A percentile compares a stretch with the other conserved stretches of the same genome.
phyloP scores from a whole-genome alignment of 2,113 vertebrate species.

The Actenoides lindsayi region DNA sequence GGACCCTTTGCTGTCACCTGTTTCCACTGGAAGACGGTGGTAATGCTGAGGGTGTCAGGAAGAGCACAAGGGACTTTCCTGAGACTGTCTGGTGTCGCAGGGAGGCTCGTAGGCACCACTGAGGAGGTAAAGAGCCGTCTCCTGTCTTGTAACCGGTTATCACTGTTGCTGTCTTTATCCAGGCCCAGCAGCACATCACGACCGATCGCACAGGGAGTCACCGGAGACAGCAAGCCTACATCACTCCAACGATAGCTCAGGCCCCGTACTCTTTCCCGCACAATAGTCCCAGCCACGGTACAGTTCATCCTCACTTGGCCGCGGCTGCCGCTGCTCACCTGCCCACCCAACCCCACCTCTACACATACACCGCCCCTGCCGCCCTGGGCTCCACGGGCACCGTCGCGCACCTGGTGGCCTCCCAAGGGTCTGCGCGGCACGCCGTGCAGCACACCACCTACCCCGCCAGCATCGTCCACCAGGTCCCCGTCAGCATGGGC shows the following conservation, averaged over 20 bases:
- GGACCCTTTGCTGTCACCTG: fast-evolving
- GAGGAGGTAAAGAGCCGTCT: neutral
- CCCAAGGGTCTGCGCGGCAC: conserved; percentile 91
- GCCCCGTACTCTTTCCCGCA: conserved; percentile 95
- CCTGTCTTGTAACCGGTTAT: conserved; percentile 8
- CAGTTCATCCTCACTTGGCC: conserved; percentile 91
- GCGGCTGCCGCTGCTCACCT: conserved; percentile 86
- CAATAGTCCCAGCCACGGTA: conserved; percentile 91
- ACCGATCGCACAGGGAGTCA: conserved; percentile 87
- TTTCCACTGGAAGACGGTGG: neutral
- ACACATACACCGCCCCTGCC: conserved; percentile 90
- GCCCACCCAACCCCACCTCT: conserved; percentile 93
- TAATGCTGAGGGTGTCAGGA: neutral
- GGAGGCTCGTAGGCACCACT: neutral
- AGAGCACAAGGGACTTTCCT: neutral
- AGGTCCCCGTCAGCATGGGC: conserved; percentile 96
- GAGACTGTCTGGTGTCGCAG: neutral
- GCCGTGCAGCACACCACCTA: conserved; percentile 91
- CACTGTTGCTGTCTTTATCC: conserved; percentile 54
- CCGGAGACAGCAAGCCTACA: conserved; percentile 96
- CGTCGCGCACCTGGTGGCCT: conserved; percentile 94
- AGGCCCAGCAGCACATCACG: conserved; percentile 94
- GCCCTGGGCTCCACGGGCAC: conserved; percentile 93
- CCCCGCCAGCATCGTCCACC: conserved; percentile 93
- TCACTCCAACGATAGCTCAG: conserved; percentile 94